Base-by-base conservation (phyloP, 2,888 invertebrate genomes). In the Acleris laterana region DNA sequence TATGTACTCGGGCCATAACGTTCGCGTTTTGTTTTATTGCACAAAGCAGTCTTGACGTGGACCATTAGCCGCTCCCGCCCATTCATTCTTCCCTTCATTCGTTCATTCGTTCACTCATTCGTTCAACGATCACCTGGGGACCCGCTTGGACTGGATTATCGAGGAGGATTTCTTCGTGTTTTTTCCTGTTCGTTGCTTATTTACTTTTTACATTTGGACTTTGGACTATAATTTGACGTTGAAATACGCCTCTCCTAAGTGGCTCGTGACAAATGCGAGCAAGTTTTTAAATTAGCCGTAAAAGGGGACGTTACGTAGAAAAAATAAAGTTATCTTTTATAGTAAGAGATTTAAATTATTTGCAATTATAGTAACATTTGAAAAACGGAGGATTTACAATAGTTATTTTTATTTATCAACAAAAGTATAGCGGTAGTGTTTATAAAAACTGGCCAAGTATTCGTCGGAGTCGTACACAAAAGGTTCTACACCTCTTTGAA, bases 81-180 rank as follows among this genome's bases (percentile, higher is more conserved):
- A 80, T 83, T 84, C 84, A 82, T 83, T 82, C 82, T 74, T 74
- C 77, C 82, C 74, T 79, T 79, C 84, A 77, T 83, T 82, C 84
- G 77, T 73, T 84, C 77, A 73, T 64, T 49, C 65, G 65, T 48
- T 65, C 65, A 65, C 74, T 80, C 83, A 80, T 85, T 84, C 82
- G 78, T 76, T 79, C 81, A 81, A 88, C 83, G 87, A 84, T 85
- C 88, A 89, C 87, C 89, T 88, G 83, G 89, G 88, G 90, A 89
- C 83, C 71, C 68, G 74, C 75, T 74, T 74, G 78, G 80, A 78
- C 82, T 75, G 80, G 80, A 80, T 84, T 85, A 88, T 88, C 81
- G 81, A 74, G 71, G 72, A 70, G 77, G 73, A 80, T 82, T 83
- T 82, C 78, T 79, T 44, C 48, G 69, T 76, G 75, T 79, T 80